Conservation (phyloP, 2,797 vertebrate species). For the Rhinatrema bivittatum region DNA sequence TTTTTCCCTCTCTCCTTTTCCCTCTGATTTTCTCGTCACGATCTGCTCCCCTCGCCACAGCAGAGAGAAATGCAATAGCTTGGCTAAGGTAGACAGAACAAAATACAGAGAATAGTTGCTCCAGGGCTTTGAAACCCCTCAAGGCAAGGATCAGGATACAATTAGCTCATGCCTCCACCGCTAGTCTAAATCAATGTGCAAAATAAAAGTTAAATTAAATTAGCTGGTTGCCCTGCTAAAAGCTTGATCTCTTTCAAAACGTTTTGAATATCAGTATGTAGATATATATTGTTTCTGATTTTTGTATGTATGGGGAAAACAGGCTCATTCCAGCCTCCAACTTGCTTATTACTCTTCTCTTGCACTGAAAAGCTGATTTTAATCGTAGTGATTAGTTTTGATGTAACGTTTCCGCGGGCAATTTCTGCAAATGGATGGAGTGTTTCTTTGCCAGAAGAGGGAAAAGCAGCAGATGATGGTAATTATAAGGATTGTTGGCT, state of each 20-base stretch:
- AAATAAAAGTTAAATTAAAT: slow-evolving; percentile 84
- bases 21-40: slow-evolving; percentile 70
- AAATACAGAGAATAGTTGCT: slow-evolving; percentile 97
- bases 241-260: slow-evolving; percentile 72
- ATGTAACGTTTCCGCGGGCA: slow-evolving; percentile 93
- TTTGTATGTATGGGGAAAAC: slow-evolving; percentile 54
- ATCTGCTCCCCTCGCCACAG: slow-evolving; percentile 87
- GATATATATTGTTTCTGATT: slow-evolving; percentile 27
- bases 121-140: slow-evolving; percentile 95
- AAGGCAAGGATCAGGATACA: slow-evolving; percentile 99
- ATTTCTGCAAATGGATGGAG: slow-evolving; percentile 98
- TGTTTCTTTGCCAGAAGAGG: slow-evolving; percentile 96
- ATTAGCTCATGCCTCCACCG: slow-evolving; percentile 98
- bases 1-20: slow-evolving; percentile 21
- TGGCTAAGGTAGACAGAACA: slow-evolving; percentile 97
- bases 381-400: slow-evolving; percentile 99
- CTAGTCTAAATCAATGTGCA: slow-evolving; percentile 87
- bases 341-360: slow-evolving; percentile 86
- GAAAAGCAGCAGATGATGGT: slow-evolving; percentile 95
- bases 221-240: slow-evolving; percentile 68
- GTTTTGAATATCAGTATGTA: slow-evolving; percentile 51
- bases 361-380: slow-evolving; percentile 98
- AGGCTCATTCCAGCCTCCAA: slow-evolving; percentile 80
- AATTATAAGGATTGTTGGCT: slow-evolving; percentile 97
- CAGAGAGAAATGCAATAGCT: slow-evolving; percentile 97